Percentiles rank a stretch among this genome's conserved stretches.
phyloP scores from a whole-genome alignment of 1,140 invertebrate species.

The Chrysopa pallens region DNA sequence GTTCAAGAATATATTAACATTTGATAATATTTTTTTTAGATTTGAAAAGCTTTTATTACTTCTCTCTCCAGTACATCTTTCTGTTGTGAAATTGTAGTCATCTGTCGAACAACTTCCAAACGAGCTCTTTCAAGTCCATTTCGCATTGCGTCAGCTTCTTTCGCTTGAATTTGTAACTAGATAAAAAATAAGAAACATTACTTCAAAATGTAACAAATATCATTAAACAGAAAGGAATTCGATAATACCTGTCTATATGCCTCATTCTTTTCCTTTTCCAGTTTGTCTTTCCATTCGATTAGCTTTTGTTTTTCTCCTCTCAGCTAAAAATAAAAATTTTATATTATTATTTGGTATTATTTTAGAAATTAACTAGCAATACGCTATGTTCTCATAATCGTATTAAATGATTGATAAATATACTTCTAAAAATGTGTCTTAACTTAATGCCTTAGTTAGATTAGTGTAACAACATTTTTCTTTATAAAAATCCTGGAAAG shows the following conservation, averaged over 20 bases:
- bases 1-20: slow-evolving; percentile 3
- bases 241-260: slow-evolving; percentile 22
- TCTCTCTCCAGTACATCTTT: slow-evolving; percentile 37
- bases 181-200: slow-evolving; percentile 7
- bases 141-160: slow-evolving; percentile 34
- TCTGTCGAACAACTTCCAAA: slow-evolving; percentile 35
- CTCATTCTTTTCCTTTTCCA: slow-evolving; percentile 26
- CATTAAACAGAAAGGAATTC: too few species aligned
- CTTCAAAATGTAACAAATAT: too few species aligned
- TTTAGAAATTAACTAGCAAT: too few species aligned
- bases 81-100: slow-evolving; percentile 36
- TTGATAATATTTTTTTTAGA: slow-evolving; percentile 6
- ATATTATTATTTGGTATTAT: background rate
- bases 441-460: too few species aligned
- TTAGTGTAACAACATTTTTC: too few species aligned
- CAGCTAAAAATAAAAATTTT: slow-evolving; percentile 16
- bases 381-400: too few species aligned
- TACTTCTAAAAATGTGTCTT: too few species aligned
- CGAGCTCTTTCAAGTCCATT: slow-evolving; percentile 34
- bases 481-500: too few species aligned
- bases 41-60: slow-evolving; percentile 17
- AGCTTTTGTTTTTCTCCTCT: slow-evolving; percentile 26
- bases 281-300: slow-evolving; percentile 21
- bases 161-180: slow-evolving; percentile 32
- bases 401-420: too few species aligned